Evolutionary conservation across 2,888 invertebrate species (phyloP).

Genomic region (Thera obeliscata): DNA sequence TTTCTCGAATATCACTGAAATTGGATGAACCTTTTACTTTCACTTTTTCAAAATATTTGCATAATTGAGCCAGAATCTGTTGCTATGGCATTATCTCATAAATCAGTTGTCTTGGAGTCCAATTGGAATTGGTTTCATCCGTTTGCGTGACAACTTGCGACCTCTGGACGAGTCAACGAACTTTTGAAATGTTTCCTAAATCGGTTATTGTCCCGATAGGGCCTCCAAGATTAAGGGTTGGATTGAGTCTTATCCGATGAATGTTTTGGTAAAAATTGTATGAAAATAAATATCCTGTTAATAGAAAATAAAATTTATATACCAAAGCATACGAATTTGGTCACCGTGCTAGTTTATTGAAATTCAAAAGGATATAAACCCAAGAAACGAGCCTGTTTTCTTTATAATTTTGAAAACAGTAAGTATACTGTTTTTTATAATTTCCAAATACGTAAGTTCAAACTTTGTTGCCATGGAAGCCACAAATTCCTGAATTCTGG

Average conservation of each 20-base stretch:
- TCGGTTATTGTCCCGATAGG: slow-evolving; percentile 72
- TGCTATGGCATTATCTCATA: slow-evolving; percentile 35
- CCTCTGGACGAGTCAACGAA: slow-evolving; percentile 79
- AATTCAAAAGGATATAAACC: neutral
- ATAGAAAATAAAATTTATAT: too few species aligned
- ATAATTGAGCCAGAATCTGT: slow-evolving; percentile 33
- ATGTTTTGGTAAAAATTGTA: neutral
- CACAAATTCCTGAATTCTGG: slow-evolving; percentile 36
- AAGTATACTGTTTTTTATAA: slow-evolving; percentile 1
- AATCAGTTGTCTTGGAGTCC: slow-evolving; percentile 47
- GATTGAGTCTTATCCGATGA: neutral
- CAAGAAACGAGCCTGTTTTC: neutral
- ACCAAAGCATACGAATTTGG: too few species aligned
- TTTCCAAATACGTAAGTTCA: slow-evolving; percentile 12
- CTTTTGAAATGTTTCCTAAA: slow-evolving; percentile 75
- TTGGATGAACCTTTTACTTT: slow-evolving; percentile 22
- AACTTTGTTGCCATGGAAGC: slow-evolving; percentile 20
- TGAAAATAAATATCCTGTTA: neutral
- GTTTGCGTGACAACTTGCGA: slow-evolving; percentile 57
- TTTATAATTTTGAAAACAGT: neutral
- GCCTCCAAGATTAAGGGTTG: slow-evolving; percentile 44
- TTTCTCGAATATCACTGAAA: slow-evolving; percentile 18
- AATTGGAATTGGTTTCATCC: slow-evolving; percentile 57
- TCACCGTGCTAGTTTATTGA: too few species aligned
- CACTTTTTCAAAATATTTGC: slow-evolving; percentile 33